These are phyloP conservation scores for Chaetops frenatus DNA, from an alignment of 2,113 vertebrate genomes.

Conservation along the genomic window DNA sequence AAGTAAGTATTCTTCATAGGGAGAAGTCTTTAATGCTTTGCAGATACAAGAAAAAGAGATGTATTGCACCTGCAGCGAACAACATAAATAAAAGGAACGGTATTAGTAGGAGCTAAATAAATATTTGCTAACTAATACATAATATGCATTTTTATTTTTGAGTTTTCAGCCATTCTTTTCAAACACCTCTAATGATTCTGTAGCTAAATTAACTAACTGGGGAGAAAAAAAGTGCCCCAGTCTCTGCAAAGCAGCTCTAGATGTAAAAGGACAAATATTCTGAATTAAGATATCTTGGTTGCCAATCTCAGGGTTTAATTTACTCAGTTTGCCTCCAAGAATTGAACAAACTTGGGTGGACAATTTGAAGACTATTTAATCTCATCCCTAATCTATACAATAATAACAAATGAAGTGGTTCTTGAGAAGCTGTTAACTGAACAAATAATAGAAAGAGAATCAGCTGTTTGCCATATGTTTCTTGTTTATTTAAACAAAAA, in stretches of 20 bases:
- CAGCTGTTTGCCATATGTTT: background rate
- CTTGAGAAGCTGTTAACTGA: slow-evolving; percentile 18
- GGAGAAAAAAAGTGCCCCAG: rapidly evolving
- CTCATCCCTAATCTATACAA: background rate
- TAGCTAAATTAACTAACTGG: background rate
- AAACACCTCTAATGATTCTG: background rate
- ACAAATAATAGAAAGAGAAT: slow-evolving; percentile 13
- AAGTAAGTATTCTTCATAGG: background rate
- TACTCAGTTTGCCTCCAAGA: background rate
- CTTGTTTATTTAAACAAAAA: slow-evolving; percentile 27
- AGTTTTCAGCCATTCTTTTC: background rate
- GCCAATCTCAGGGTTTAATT: background rate
- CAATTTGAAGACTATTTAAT: background rate
- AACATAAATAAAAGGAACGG: background rate
- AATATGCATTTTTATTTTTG: background rate
- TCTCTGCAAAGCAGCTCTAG: background rate
- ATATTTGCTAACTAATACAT: background rate
- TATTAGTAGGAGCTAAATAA: background rate
- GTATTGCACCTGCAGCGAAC: background rate
- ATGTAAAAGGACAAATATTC: background rate
- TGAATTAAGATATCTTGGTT: background rate
- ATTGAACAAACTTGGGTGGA: background rate
- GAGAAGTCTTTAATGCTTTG: background rate
- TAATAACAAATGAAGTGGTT: background rate
- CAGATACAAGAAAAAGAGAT: background rate